Conservation (phyloP, 2,888 invertebrate species). For the Plagodis dolabraria region DNA sequence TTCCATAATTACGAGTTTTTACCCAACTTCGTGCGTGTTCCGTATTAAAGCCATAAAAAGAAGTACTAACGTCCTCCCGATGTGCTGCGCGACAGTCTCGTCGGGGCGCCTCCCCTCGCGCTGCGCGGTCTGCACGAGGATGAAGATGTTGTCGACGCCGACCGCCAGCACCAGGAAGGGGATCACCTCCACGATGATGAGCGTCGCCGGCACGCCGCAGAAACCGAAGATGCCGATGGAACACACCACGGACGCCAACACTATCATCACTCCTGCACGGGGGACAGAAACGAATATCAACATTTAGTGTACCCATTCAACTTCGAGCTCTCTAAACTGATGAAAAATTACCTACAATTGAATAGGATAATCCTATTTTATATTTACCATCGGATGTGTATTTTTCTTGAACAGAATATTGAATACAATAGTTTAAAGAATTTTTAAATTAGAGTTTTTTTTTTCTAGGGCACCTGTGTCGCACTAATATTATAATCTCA, state of each 20-base stretch:
- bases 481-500: too few species aligned
- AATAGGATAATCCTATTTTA: neutral
- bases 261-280: constrained; percentile 95
- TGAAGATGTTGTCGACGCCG: constrained; percentile 99
- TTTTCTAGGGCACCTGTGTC: too few species aligned
- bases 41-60: too few species aligned
- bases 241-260: constrained; percentile 95
- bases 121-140: constrained; percentile 97
- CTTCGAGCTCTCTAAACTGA: neutral
- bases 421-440: too few species aligned
- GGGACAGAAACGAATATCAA: constrained; percentile 66
- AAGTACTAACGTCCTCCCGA: constrained; percentile 89
- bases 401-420: too few species aligned
- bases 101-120: constrained; percentile 89
- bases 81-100: constrained; percentile 93
- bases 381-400: too few species aligned
- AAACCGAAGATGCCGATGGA: constrained; percentile 97
- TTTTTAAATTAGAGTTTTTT: too few species aligned
- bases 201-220: constrained; percentile 94
- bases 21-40: too few species aligned
- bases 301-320: neutral
- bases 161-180: constrained; percentile 99
- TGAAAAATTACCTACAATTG: neutral
- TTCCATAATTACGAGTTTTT: too few species aligned
- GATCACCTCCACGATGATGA: constrained; percentile 99